Evolutionary conservation across 2,888 invertebrate genomes (phyloP).

Genomic region (Apamea epomidion): DNA sequence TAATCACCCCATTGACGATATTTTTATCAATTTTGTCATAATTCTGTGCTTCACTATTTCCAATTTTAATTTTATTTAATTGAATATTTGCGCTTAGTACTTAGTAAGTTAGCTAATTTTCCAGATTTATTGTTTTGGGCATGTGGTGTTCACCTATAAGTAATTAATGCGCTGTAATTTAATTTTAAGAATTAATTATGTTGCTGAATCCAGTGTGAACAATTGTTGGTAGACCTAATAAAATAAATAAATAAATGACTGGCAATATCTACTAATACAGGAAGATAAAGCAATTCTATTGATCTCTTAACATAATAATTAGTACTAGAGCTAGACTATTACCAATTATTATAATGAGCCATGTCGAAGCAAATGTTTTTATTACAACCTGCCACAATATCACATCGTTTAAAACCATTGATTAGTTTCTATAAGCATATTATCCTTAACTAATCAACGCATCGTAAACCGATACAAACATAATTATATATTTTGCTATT

Average conservation of each 20-base stretch:
- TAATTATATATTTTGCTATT: constrained; percentile 24
- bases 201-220: too few relatives aligned
- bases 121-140: too few relatives aligned
- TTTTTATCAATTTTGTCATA: too few relatives aligned
- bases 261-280: not conserved
- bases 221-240: too few relatives aligned
- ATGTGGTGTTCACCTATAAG: too few relatives aligned
- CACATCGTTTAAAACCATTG: not conserved
- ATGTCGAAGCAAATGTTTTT: constrained; percentile 15
- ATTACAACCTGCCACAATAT: not conserved
- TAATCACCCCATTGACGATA: not conserved
- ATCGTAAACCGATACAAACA: constrained; percentile 8
- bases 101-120: too few relatives aligned
- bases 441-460: constrained; percentile 19
- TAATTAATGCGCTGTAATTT: too few relatives aligned
- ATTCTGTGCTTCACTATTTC: too few relatives aligned
- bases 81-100: too few relatives aligned
- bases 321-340: not conserved
- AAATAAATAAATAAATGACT: too few relatives aligned
- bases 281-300: not conserved
- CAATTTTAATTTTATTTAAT: too few relatives aligned
- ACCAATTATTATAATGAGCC: constrained; percentile 5
- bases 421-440: constrained; percentile 5
- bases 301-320: not conserved
- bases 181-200: too few relatives aligned